These are phyloP conservation scores for Charadrius vociferus DNA, from an alignment of 2,113 vertebrate genomes.

Conservation along the genomic window DNA sequence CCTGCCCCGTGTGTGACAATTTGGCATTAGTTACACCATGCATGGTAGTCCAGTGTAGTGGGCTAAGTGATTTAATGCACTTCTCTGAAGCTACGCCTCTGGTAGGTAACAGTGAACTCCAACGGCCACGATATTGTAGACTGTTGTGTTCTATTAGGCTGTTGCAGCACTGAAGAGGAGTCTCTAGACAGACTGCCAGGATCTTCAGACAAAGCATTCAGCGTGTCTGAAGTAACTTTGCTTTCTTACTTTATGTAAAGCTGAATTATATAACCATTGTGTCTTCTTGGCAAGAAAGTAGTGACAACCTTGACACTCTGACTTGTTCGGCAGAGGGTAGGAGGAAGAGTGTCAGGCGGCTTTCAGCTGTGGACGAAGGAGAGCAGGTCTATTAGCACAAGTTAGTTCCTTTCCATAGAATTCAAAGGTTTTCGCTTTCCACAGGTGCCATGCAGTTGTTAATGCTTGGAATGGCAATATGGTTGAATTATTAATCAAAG, in stretches of 20 bases:
- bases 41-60: neutral
- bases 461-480: constrained; percentile 77
- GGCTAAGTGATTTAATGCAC: neutral
- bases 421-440: constrained; percentile 64
- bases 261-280: constrained; percentile 20
- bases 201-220: constrained; percentile 29
- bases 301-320: neutral
- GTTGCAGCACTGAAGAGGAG: neutral
- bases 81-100: neutral
- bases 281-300: neutral
- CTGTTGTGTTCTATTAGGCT: neutral
- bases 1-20: neutral
- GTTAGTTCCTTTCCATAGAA: constrained; percentile 35
- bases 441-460: constrained; percentile 66
- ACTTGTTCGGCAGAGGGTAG: neutral
- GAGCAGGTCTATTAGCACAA: neutral
- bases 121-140: neutral
- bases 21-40: neutral
- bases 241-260: constrained; percentile 25
- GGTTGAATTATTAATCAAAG: constrained; percentile 86
- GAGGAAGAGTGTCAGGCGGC: neutral
- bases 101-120: neutral
- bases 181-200: neutral
- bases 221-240: constrained; percentile 31
- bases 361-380: neutral